Evolutionary conservation across 2,888 invertebrate species (phyloP).

Genomic region (Ligdia adustata): DNA sequence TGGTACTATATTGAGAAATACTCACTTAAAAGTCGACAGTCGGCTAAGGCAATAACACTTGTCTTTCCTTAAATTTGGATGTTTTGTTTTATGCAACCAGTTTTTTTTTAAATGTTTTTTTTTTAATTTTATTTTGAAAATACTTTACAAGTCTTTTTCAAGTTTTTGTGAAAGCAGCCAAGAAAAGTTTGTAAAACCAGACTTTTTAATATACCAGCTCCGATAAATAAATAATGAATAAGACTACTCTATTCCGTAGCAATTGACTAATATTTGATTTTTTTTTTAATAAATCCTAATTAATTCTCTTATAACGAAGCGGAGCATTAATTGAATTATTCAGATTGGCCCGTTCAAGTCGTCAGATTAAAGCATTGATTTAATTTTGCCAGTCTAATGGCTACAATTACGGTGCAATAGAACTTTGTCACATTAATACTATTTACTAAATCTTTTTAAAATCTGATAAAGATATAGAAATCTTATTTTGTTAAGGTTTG

Average conservation of each 20-base stretch:
- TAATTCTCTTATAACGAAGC: constrained; percentile 60
- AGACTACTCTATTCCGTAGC: constrained; percentile 37
- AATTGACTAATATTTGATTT: constrained; percentile 60
- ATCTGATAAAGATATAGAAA: too few species aligned
- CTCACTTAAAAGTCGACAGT: too few species aligned
- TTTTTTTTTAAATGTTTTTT: too few species aligned
- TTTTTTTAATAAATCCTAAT: constrained; percentile 58
- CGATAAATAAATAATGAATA: constrained; percentile 25
- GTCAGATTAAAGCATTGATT: constrained; percentile 65
- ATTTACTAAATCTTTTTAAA: too few species aligned
- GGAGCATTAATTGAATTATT: constrained; percentile 66
- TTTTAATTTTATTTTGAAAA: too few species aligned
- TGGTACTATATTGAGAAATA: too few species aligned
- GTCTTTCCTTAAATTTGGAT: too few species aligned
- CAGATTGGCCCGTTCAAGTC: constrained; percentile 65
- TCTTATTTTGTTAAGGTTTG: too few species aligned
- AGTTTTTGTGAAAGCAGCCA: too few species aligned
- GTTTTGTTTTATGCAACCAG: too few species aligned
- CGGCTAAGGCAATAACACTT: too few species aligned
- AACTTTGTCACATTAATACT: not conserved
- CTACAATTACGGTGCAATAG: not conserved
- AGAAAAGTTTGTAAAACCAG: constrained; percentile 30
- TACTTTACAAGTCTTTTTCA: too few species aligned
- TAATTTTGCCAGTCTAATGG: constrained; percentile 48
- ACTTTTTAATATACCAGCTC: constrained; percentile 30